Percentiles rank a stretch among this genome's conserved stretches.
phyloP scores from a whole-genome alignment of 2,888 invertebrate species.

The Phalangium opilio region DNA sequence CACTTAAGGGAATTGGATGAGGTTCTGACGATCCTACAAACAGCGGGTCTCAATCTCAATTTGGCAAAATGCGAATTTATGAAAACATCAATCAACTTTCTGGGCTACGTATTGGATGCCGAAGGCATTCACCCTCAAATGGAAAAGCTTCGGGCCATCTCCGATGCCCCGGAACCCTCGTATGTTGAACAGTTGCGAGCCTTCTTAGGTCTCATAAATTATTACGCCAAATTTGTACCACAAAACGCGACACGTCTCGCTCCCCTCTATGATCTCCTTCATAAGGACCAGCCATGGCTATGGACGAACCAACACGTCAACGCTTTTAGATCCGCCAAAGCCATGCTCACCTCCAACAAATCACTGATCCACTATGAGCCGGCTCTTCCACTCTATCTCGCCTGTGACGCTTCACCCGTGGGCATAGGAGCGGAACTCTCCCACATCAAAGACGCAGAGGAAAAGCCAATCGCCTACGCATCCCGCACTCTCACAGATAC shows the following conservation, averaged over 20 bases:
- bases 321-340: conserved; percentile 21
- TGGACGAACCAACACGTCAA: conserved; percentile 13
- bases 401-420: conserved; percentile 30
- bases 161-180: conserved; percentile 21
- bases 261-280: conserved; percentile 20
- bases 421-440: conserved; percentile 21
- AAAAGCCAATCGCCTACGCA: conserved; percentile 24
- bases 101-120: too few relatives aligned
- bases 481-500: conserved; percentile 18
- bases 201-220: conserved; percentile 24
- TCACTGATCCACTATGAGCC: conserved; percentile 27
- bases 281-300: conserved; percentile 17
- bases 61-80: conserved; percentile 20
- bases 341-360: conserved; percentile 17
- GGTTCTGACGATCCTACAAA: neutral
- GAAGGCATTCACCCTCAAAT: conserved; percentile 19
- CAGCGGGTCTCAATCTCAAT: neutral
- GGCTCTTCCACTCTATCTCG: conserved; percentile 23
- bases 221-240: too few relatives aligned
- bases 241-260: conserved; percentile 18
- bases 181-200: conserved; percentile 22
- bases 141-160: conserved; percentile 22
- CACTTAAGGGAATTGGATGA: neutral
- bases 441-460: conserved; percentile 29
- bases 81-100: conserved; percentile 20